Conservation (phyloP, 2,797 vertebrate species). For the Onychomys arenicola region DNA sequence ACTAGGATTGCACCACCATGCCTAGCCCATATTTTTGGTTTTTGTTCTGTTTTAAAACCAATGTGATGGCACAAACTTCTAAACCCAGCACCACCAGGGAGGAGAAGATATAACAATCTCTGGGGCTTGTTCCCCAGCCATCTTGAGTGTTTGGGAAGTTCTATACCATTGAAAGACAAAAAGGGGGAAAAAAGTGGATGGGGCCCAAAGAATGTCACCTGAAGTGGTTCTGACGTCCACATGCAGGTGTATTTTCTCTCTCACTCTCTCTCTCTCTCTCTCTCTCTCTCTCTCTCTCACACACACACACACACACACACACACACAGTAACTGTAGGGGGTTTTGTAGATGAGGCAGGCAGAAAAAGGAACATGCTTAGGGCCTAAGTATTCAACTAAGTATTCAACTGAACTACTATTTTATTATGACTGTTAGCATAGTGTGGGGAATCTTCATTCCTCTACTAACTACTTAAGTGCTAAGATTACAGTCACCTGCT, state of each 20-base stretch:
- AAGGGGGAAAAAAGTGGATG: neutral
- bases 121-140: neutral
- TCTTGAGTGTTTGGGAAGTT: neutral
- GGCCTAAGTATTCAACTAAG: constrained; percentile 28
- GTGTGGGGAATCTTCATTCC: neutral
- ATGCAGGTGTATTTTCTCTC: no score
- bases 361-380: constrained; percentile 21
- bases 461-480: neutral
- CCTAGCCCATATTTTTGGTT: no score
- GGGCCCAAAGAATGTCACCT: neutral
- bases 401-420: neutral
- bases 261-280: no score
- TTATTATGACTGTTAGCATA: neutral
- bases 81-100: neutral
- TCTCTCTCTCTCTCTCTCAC: no score
- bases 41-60: neutral
- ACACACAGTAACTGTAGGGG: neutral
- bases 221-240: neutral
- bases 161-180: neutral
- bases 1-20: no score
- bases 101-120: neutral
- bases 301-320: neutral
- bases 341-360: neutral
- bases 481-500: neutral
- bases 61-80: neutral